Evolutionary conservation across 2,797 vertebrate genomes (phyloP).

Genomic region (Scolopax bukidnonensis): DNA sequence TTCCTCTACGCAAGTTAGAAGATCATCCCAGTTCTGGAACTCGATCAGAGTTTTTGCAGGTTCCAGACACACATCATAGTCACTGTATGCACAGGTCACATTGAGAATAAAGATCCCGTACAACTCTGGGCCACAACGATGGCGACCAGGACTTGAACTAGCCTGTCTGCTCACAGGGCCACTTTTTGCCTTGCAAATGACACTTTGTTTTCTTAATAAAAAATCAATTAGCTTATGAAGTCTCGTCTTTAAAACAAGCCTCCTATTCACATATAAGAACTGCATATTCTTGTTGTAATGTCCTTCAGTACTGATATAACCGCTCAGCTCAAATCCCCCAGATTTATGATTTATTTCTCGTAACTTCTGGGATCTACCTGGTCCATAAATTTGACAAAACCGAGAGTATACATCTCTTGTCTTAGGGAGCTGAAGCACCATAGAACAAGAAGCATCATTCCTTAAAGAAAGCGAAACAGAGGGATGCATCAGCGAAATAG

Average conservation of each 20-base stretch:
- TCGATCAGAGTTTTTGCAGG: slow-evolving; percentile 95
- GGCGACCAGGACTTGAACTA: slow-evolving; percentile 79
- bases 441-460: slow-evolving; percentile 86
- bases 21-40: slow-evolving; percentile 91
- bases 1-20: slow-evolving; percentile 88
- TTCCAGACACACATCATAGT: slow-evolving; percentile 94
- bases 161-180: slow-evolving; percentile 63
- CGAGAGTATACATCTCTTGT: slow-evolving; percentile 86
- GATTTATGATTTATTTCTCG: slow-evolving; percentile 81
- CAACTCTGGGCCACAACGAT: slow-evolving; percentile 83
- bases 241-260: slow-evolving; percentile 90
- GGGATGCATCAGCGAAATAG: slow-evolving; percentile 90
- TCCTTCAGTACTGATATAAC: slow-evolving; percentile 89
- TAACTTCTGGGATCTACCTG: slow-evolving; percentile 87
- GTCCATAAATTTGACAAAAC: slow-evolving; percentile 91
- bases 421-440: slow-evolving; percentile 92
- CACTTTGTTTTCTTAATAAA: slow-evolving; percentile 86
- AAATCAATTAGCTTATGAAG: slow-evolving; percentile 91
- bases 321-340: slow-evolving; percentile 84
- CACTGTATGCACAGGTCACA: slow-evolving; percentile 85
- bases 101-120: slow-evolving; percentile 90
- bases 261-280: slow-evolving; percentile 90
- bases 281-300: slow-evolving; percentile 95
- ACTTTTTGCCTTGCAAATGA: slow-evolving; percentile 79
- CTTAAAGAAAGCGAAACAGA: slow-evolving; percentile 91